These are phyloP conservation scores for Synanthedon andrenaeformis DNA, from an alignment of 2,888 invertebrate species.

Conservation along the genomic window DNA sequence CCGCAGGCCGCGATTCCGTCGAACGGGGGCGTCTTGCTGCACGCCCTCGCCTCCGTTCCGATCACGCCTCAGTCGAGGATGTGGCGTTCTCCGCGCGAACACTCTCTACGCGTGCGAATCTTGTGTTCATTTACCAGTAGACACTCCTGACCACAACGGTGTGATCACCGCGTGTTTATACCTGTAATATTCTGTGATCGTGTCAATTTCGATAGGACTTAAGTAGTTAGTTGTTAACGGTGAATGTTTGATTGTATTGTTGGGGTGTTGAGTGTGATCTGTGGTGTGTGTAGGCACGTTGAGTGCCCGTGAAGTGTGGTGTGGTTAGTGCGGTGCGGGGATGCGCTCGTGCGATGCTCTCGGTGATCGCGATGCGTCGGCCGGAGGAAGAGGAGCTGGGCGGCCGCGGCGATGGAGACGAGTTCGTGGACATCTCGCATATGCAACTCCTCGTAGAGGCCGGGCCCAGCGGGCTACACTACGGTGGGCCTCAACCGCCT, in stretches of 20 bases:
- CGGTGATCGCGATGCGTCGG: constrained; percentile 81
- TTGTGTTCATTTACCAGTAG: constrained; percentile 67
- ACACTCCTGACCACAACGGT: constrained; percentile 34
- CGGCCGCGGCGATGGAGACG: constrained; percentile 69
- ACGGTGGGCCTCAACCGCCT: constrained; percentile 60
- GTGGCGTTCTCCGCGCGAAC: constrained; percentile 63
- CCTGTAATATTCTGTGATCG: constrained; percentile 58
- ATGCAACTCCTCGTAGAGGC: constrained; percentile 80
- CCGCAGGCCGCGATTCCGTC: constrained; percentile 23
- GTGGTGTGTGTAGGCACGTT: constrained; percentile 11
- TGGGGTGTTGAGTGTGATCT: constrained; percentile 17
- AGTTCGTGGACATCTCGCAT: constrained; percentile 87
- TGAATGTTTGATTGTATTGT: not conserved
- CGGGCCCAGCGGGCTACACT: constrained; percentile 63
- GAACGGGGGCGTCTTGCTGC: constrained; percentile 57
- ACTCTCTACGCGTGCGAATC: constrained; percentile 49
- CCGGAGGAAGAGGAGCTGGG: constrained; percentile 75
- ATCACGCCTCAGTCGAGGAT: constrained; percentile 72
- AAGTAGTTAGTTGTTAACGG: constrained; percentile 25
- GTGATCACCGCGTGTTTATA: constrained; percentile 35
- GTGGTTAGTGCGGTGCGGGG: constrained; percentile 49
- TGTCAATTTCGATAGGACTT: constrained; percentile 50
- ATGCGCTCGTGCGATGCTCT: constrained; percentile 68
- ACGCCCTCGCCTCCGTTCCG: constrained; percentile 58
- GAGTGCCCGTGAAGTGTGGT: constrained; percentile 28